phyloP scores from a whole-genome alignment of 2,113 vertebrate species.

The Himantopus leucocephalus region DNA sequence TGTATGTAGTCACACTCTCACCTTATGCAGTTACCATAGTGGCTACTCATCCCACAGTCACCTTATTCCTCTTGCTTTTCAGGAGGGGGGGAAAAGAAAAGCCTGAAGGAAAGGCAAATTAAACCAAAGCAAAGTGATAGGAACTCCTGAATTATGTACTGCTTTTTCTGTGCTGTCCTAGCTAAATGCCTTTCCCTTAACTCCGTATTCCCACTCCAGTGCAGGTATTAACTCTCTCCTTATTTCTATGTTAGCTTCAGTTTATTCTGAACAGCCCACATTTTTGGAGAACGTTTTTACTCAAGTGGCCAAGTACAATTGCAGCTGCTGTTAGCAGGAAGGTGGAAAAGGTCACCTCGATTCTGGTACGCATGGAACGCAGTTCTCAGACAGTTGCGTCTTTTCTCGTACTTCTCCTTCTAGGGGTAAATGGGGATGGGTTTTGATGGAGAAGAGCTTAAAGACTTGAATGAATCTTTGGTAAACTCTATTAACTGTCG shows the following conservation, averaged over 20 bases:
- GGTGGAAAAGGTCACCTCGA: neutral
- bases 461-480: neutral
- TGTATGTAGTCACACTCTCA: accelerated
- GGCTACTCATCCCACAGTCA: neutral
- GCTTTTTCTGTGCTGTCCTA: neutral
- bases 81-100: neutral
- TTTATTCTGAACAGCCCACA: neutral
- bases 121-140: neutral
- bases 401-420: neutral
- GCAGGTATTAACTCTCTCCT: neutral
- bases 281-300: slow-evolving; percentile 1
- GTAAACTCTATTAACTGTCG: neutral
- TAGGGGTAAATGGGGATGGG: neutral
- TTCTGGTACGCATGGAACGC: accelerated
- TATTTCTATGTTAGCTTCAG: neutral
- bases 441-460: neutral
- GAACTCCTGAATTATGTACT: neutral
- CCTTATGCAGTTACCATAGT: too few relatives aligned
- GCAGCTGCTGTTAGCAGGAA: slow-evolving; percentile 30
- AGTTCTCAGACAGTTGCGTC: neutral
- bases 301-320: slow-evolving; percentile 6
- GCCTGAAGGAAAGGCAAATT: neutral
- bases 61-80: neutral
- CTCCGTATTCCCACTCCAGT: neutral
- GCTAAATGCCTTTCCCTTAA: neutral